phyloP scores from a whole-genome alignment of 1,140 invertebrate species.

The Lysiphlebus fabarum region DNA sequence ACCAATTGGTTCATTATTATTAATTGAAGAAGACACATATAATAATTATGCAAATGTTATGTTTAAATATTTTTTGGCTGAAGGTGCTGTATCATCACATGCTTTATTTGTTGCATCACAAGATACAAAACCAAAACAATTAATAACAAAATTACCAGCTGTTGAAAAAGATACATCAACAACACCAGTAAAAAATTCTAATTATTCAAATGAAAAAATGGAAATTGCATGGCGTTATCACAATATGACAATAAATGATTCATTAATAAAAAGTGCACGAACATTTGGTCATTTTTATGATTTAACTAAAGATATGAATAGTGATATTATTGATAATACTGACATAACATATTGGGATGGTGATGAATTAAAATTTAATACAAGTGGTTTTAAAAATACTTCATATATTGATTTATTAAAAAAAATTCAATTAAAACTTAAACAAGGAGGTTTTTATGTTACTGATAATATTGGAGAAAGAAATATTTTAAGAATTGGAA shows the following conservation, averaged over 20 bases:
- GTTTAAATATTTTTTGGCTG: conserved; percentile 78
- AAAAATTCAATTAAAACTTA: conserved; percentile 58
- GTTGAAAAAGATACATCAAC: conserved; percentile 39
- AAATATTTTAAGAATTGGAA: conserved; percentile 69
- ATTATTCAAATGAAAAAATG: conserved; percentile 59
- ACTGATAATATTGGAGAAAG: conserved; percentile 51
- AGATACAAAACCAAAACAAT: conserved; percentile 63
- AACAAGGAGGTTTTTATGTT: conserved; percentile 54
- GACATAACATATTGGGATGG: conserved; percentile 58
- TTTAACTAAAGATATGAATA: conserved; percentile 69
- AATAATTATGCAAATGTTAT: conserved; percentile 72
- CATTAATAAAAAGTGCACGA: conserved; percentile 50
- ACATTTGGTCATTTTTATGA: conserved; percentile 77
- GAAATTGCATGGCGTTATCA: conserved; percentile 86
- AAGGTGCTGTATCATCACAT: conserved; percentile 73
- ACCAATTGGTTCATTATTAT: conserved; percentile 59
- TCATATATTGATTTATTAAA: conserved; percentile 58
- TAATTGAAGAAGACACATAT: conserved; percentile 76
- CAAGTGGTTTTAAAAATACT: conserved; percentile 49
- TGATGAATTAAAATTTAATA: conserved; percentile 34
- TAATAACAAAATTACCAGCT: conserved; percentile 60
- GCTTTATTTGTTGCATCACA: conserved; percentile 68
- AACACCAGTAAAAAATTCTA: conserved; percentile 18
- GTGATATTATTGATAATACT: conserved; percentile 56
- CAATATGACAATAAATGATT: conserved; percentile 66